Evolutionary conservation across 2,113 vertebrate species (phyloP), one percentile per base, ranked within the genome.

Genomic region (Notechis scutatus): DNA sequence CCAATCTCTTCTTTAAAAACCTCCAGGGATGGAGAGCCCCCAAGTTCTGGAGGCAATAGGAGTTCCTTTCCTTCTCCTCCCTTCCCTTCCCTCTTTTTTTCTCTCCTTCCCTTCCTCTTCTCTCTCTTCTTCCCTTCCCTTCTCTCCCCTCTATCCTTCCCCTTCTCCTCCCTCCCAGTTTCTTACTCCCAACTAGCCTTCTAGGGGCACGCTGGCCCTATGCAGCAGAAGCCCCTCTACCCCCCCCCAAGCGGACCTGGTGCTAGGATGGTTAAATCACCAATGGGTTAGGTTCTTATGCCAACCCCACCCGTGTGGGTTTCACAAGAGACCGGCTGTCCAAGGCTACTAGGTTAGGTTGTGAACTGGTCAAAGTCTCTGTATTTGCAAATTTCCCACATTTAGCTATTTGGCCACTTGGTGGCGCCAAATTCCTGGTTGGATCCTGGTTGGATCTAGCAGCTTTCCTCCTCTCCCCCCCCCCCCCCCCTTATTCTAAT

Each of bases 381-480:
- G 12, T 5, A n/a, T n/a, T 69, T 69, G 69, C n/a, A 34, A 34
- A 74, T 5, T 81, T 39, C 34, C 69, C 3, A 21, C 34, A 81
- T 81, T 39, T 20, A 8, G 6, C 34, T 21, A 1, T 39, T 39
- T 9, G 69, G 69, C 34, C 69, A 39, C 34, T 81, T 81, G 69
- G 34, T 81, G 69, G 34, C 7, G 18, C 69, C 69, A 81, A 9
- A 20, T 39, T 39, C 69, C 34, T 9, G 18, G 69, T 39, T 39
- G 34, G 69, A 81, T 39, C 69, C 69, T 39, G 34, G n/a, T 81
- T 81, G 1, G 69, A 81, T 81, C 18, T 39, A 20, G 5, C 14
- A 0, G n/a, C 14, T 15, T 7, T 6, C 56, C 6, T 23, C 21
- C 56, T 0, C 3, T 5, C 26, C 26, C 10, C 23, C 0, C 59